Evolutionary conservation across 2,888 invertebrate genomes (phyloP).

Genomic region (Drosophila prostipennis): DNA sequence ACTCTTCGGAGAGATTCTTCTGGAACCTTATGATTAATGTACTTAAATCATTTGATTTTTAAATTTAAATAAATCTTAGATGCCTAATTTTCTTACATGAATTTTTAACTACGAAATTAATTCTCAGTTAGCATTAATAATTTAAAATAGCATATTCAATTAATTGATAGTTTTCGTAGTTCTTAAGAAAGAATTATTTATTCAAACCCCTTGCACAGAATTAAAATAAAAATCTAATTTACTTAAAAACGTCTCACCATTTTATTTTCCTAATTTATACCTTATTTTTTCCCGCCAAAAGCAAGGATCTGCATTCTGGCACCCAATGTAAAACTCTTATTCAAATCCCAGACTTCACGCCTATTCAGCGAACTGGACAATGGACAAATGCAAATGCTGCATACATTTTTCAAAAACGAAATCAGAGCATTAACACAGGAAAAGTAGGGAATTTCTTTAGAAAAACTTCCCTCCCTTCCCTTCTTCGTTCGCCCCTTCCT

Average conservation of each 20-base stretch:
- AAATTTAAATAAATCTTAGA: neutral
- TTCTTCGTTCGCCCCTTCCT: constrained; percentile 18
- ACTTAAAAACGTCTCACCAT: neutral
- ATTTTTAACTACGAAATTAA: too few species aligned
- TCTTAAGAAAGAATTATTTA: too few species aligned
- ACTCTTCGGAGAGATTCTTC: neutral
- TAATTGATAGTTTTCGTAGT: too few species aligned
- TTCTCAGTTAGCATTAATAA: too few species aligned
- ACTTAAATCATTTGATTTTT: neutral
- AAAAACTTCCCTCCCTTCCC: constrained; percentile 37
- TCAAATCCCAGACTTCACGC: constrained; percentile 75
- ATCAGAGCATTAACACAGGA: constrained; percentile 64
- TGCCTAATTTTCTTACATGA: too few species aligned
- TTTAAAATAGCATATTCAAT: too few species aligned
- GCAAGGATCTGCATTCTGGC: constrained; percentile 30
- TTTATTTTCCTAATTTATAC: constrained; percentile 1
- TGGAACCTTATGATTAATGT: neutral
- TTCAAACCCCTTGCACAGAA: too few species aligned
- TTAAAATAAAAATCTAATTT: neutral
- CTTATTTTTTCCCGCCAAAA: constrained; percentile 61
- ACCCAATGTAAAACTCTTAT: constrained; percentile 50
- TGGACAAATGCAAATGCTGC: constrained; percentile 58
- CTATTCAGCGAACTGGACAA: constrained; percentile 66
- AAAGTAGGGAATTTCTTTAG: constrained; percentile 37
- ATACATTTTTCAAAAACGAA: constrained; percentile 59